phyloP scores from a whole-genome alignment of 2,888 invertebrate species.

The Nymphalis c-album region DNA sequence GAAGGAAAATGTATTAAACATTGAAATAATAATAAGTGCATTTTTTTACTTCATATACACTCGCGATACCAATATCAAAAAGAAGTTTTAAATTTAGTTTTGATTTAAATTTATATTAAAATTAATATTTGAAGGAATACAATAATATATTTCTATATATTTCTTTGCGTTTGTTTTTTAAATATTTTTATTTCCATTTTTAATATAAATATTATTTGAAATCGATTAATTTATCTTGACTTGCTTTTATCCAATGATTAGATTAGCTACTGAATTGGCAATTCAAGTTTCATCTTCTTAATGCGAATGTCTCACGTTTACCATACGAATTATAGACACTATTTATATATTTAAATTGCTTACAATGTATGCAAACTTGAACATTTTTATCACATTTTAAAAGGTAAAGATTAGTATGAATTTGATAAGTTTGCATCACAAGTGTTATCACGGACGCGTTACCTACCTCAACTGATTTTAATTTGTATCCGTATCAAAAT shows the following conservation, averaged over 20 bases:
- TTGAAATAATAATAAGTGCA: too few species aligned
- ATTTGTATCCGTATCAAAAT: slow-evolving; percentile 9
- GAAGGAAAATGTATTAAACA: too few species aligned
- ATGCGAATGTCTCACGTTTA: slow-evolving; percentile 5
- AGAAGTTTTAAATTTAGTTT: too few species aligned
- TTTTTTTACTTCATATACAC: too few species aligned
- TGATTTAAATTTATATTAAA: too few species aligned
- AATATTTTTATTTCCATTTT: neutral
- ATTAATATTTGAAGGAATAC: too few species aligned
- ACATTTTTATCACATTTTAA: neutral
- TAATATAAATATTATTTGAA: neutral
- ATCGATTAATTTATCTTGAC: neutral
- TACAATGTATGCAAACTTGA: neutral
- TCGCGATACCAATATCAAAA: too few species aligned
- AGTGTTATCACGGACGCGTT: neutral
- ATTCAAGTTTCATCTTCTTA: neutral
- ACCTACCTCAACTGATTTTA: slow-evolving; percentile 23
- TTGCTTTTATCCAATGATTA: neutral
- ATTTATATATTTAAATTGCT: neutral
- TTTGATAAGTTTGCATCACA: neutral
- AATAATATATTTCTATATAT: too few species aligned
- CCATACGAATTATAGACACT: slow-evolving; percentile 5
- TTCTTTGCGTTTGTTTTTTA: too few species aligned
- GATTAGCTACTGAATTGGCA: neutral
- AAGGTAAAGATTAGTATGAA: neutral